phyloP scores from a whole-genome alignment of 1,140 invertebrate species.

The Pseudomyrmex sp. region DNA sequence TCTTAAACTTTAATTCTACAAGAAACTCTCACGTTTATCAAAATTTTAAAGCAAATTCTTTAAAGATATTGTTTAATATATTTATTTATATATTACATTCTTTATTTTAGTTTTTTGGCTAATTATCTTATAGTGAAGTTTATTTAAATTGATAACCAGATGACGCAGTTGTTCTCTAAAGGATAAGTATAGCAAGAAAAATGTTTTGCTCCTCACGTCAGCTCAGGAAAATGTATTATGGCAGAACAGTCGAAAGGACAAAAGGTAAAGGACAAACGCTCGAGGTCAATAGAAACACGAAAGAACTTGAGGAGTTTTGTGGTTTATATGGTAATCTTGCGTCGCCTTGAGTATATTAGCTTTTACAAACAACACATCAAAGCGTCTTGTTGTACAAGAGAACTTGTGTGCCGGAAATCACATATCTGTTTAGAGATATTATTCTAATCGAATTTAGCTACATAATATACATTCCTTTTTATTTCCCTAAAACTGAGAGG shows the following conservation, averaged over 20 bases:
- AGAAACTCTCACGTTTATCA: background rate
- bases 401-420: conserved; percentile 7
- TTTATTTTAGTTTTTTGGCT: background rate
- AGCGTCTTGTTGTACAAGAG: background rate
- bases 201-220: background rate
- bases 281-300: conserved; percentile 35
- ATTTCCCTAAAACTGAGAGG: background rate
- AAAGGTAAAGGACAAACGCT: conserved; percentile 26
- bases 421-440: conserved; percentile 6
- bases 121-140: conserved; percentile 12
- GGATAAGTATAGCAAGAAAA: conserved; percentile 17
- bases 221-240: conserved; percentile 40
- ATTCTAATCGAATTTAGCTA: background rate
- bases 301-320: conserved; percentile 65
- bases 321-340: conserved; percentile 72
- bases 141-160: conserved; percentile 19
- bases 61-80: too few species aligned
- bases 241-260: conserved; percentile 17
- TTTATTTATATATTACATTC: too few species aligned
- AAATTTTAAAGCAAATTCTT: too few species aligned
- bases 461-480: background rate
- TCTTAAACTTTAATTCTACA: background rate
- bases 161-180: background rate
- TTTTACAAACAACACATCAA: conserved; percentile 40
- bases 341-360: conserved; percentile 47